phyloP scores from a whole-genome alignment of 2,888 invertebrate species.

The Apamea crenata region DNA sequence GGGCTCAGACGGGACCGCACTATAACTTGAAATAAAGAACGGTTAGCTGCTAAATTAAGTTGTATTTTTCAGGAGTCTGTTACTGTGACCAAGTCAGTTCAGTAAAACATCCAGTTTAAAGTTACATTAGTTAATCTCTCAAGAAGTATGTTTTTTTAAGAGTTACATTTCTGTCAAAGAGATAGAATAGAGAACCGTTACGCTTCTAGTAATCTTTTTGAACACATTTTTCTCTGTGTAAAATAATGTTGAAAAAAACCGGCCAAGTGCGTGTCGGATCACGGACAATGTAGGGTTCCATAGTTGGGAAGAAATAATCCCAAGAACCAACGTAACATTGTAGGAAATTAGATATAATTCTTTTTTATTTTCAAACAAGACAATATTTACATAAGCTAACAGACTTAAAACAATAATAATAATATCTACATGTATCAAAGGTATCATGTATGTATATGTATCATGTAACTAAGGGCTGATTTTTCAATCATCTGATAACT shows the following conservation, averaged over 20 bases:
- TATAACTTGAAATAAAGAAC: slow-evolving; percentile 47
- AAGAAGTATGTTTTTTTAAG: not conserved
- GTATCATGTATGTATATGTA: no score
- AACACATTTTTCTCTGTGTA: not conserved
- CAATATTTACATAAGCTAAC: no score
- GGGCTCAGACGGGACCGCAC: slow-evolving; percentile 17
- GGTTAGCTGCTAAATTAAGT: slow-evolving; percentile 43
- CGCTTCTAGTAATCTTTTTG: not conserved
- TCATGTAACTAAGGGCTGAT: no score
- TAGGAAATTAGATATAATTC: no score
- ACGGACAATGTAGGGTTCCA: not conserved
- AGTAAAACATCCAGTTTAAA: not conserved
- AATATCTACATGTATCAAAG: no score
- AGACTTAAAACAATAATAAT: no score
- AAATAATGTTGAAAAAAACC: not conserved
- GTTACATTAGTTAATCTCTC: not conserved
- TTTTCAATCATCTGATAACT: no score
- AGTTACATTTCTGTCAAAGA: not conserved
- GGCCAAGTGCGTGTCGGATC: not conserved
- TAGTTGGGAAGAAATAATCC: not conserved
- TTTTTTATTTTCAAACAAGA: no score
- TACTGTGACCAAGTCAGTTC: not conserved
- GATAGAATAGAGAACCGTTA: not conserved
- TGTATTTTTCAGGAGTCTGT: slow-evolving; percentile 41
- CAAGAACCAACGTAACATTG: no score